Percentiles rank a stretch among this genome's conserved stretches.
Conservation (phyloP, 2,113 vertebrate genomes). For the Rhineura floridana region DNA sequence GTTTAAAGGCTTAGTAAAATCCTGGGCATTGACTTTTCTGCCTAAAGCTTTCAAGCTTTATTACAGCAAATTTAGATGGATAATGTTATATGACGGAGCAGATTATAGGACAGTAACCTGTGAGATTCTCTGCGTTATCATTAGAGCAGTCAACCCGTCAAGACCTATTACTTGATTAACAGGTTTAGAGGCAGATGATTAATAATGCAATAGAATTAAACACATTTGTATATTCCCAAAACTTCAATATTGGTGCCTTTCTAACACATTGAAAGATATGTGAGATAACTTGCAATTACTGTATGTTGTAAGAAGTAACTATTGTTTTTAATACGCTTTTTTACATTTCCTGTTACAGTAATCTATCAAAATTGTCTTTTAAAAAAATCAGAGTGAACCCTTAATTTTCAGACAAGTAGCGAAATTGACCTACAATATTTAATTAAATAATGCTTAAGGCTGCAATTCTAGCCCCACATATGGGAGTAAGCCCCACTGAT, state of each 20-base stretch:
- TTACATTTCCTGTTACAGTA: not conserved
- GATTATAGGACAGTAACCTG: not conserved
- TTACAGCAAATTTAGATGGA: slow-evolving; percentile 7
- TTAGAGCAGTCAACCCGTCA: not conserved
- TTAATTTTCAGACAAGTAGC: not conserved
- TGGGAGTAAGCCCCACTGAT: no score
- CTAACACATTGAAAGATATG: not conserved
- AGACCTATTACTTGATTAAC: slow-evolving; percentile 5
- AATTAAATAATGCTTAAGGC: not conserved
- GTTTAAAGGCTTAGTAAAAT: slow-evolving; percentile 22
- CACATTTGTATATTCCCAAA: not conserved
- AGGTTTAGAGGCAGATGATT: not conserved
- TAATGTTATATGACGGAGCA: not conserved
- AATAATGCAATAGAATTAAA: slow-evolving; percentile 7
- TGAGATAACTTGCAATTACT: not conserved
- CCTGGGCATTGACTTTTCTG: not conserved
- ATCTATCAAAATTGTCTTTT: not conserved
- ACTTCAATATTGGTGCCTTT: not conserved
- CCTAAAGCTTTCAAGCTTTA: not conserved
- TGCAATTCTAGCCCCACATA: no score
- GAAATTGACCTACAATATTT: not conserved
- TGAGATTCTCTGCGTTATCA: not conserved
- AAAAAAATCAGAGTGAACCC: not conserved
- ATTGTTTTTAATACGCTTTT: not conserved
- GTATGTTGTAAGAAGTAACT: not conserved